A percentile compares a stretch with the other conserved stretches of the same genome.
phyloP scores from a whole-genome alignment of 2,113 vertebrate genomes.

The Acrocephalus kingi region DNA sequence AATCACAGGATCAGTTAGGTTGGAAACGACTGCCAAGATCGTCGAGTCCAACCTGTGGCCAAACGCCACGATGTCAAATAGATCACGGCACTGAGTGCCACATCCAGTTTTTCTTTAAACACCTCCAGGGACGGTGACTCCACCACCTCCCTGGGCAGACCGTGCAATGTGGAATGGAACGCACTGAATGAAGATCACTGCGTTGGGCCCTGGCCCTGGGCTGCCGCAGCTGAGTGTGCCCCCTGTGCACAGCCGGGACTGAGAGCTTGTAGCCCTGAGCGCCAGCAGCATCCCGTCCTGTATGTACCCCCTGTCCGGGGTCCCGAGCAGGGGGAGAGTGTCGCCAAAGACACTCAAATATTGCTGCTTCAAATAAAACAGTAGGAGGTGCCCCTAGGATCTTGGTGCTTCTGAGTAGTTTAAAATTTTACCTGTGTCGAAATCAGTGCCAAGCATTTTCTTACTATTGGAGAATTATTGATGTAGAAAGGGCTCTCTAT shows the following conservation, averaged over 20 bases:
- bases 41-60: not conserved
- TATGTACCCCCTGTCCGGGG: accelerated
- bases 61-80: not conserved
- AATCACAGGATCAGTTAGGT: accelerated
- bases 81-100: not conserved
- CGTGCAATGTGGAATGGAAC: not conserved
- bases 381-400: not conserved
- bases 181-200: accelerated
- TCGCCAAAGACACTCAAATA: not conserved
- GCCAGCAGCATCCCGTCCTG: accelerated
- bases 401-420: not conserved
- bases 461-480: not conserved
- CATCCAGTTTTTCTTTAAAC: not conserved
- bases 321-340: not conserved
- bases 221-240: accelerated
- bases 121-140: not conserved
- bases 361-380: not conserved
- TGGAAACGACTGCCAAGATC: not conserved
- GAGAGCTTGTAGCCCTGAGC: not conserved
- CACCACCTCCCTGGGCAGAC: not conserved
- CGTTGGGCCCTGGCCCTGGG: not conserved
- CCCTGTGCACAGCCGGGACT: accelerated
- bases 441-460: not conserved
- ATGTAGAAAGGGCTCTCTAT: not conserved
- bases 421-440: not conserved